A percentile compares a stretch with the other conserved stretches of the same genome.
phyloP scores from a whole-genome alignment of 2,888 invertebrate species.

The Ochropleura leucogaster region DNA sequence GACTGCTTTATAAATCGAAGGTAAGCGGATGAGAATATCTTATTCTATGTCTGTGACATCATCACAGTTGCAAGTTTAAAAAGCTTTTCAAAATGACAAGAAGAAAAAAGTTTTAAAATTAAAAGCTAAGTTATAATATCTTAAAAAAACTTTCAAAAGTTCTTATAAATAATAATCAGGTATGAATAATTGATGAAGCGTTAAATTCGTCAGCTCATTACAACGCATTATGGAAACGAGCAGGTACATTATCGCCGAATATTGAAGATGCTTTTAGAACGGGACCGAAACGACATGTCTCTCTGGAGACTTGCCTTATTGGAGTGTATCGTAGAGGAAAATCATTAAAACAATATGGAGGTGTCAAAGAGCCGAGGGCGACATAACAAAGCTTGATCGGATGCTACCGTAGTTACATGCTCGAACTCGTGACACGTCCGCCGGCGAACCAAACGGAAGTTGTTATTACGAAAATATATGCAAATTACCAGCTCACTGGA shows the following conservation, averaged over 20 bases:
- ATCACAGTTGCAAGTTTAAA: neutral
- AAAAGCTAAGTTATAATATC: conserved; percentile 17
- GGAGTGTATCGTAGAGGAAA: conserved; percentile 36
- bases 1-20: conserved; percentile 19
- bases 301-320: conserved; percentile 46
- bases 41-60: neutral
- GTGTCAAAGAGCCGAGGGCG: conserved; percentile 58
- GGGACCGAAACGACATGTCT: conserved; percentile 47
- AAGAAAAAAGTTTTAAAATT: conserved; percentile 18
- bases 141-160: conserved; percentile 37
- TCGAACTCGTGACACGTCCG: conserved; percentile 80
- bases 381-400: conserved; percentile 66
- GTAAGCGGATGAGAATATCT: neutral
- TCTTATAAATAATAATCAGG: conserved; percentile 74
- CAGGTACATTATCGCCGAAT: conserved; percentile 78
- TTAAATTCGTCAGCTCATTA: conserved; percentile 80
- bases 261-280: conserved; percentile 66
- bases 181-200: conserved; percentile 82
- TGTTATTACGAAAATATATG: conserved; percentile 88
- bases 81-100: conserved; percentile 12
- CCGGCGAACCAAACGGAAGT: conserved; percentile 84
- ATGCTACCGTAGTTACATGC: conserved; percentile 71
- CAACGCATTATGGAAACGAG: conserved; percentile 78
- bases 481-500: conserved; percentile 84
- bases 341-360: conserved; percentile 58